Percentiles rank a stretch among this genome's conserved stretches.
Evolutionary conservation across 1,140 invertebrate genomes (phyloP).

Genomic region (Saccostrea cuccullata): DNA sequence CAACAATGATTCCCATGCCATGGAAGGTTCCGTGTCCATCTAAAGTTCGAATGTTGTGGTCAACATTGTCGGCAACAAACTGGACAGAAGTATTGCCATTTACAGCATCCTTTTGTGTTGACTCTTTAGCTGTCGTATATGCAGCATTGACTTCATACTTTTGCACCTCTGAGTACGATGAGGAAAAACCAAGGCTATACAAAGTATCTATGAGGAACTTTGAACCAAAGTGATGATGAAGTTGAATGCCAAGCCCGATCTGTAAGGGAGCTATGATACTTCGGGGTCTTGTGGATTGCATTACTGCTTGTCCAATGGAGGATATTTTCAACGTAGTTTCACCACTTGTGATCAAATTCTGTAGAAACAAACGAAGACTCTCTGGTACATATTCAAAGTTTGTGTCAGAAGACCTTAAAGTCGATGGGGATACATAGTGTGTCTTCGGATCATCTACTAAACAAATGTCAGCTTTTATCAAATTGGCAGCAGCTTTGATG

Average conservation of each 20-base stretch:
- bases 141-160: slow-evolving; percentile 49
- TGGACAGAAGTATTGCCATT: slow-evolving; percentile 52
- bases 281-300: slow-evolving; percentile 56
- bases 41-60: slow-evolving; percentile 65
- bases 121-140: too few species aligned
- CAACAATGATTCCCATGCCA: slow-evolving; percentile 69
- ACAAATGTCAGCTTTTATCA: too few species aligned
- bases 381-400: slow-evolving; percentile 49
- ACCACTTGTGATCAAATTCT: neutral
- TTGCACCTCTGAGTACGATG: slow-evolving; percentile 61
- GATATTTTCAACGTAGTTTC: slow-evolving; percentile 37
- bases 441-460: too few species aligned
- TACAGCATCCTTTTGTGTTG: neutral
- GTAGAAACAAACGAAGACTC: slow-evolving; percentile 39
- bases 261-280: slow-evolving; percentile 60
- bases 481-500: too few species aligned
- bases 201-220: slow-evolving; percentile 61
- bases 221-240: slow-evolving; percentile 65
- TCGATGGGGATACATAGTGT: too few species aligned
- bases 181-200: slow-evolving; percentile 57
- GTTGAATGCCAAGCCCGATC: slow-evolving; percentile 64
- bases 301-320: slow-evolving; percentile 45
- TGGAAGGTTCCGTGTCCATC: slow-evolving; percentile 70
- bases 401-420: neutral
- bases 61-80: slow-evolving; percentile 69